A percentile compares a stretch with the other conserved stretches of the same genome.
Evolutionary conservation across 2,888 invertebrate genomes (phyloP).

Genomic region (Unio pictorum): DNA sequence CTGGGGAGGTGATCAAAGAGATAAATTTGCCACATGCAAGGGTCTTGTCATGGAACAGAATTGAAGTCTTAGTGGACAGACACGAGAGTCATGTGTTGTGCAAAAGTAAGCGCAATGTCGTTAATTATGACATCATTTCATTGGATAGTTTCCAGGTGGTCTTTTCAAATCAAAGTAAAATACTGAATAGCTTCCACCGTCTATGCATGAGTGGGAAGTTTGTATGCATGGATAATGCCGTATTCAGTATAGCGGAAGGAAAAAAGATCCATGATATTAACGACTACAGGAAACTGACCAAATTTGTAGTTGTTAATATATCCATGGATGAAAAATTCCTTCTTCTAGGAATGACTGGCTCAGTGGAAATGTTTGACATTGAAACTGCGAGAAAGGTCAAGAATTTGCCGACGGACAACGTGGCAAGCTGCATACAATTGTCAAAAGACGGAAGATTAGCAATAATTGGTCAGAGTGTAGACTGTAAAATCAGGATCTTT

Average conservation of each 20-base stretch:
- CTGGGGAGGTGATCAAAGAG: slow-evolving; percentile 28
- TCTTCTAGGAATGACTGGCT: slow-evolving; percentile 23
- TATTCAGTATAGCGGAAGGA: slow-evolving; percentile 27
- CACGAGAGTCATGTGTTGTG: slow-evolving; percentile 29
- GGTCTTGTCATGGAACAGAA: slow-evolving; percentile 17
- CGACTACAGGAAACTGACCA: slow-evolving; percentile 22
- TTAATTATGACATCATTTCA: slow-evolving; percentile 16
- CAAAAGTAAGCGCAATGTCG: slow-evolving; percentile 11
- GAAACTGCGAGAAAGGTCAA: slow-evolving; percentile 19
- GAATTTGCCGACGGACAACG: slow-evolving; percentile 25
- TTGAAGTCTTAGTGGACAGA: slow-evolving; percentile 16
- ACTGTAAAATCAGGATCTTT: slow-evolving; percentile 46
- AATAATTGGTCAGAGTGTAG: slow-evolving; percentile 45
- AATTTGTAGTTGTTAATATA: slow-evolving; percentile 26
- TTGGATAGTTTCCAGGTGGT: slow-evolving; percentile 21
- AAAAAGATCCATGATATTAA: slow-evolving; percentile 31
- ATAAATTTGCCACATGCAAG: slow-evolving; percentile 17
- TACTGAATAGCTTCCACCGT: slow-evolving; percentile 20
- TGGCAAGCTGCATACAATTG: slow-evolving; percentile 36
- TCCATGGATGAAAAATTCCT: slow-evolving; percentile 28
- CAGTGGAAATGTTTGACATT: slow-evolving; percentile 25
- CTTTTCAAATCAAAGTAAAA: slow-evolving; percentile 16
- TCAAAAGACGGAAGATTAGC: slow-evolving; percentile 41
- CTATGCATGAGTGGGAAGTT: slow-evolving; percentile 19
- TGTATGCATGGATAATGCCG: slow-evolving; percentile 35